Base-by-base conservation (phyloP, 2,888 invertebrate genomes). In the Lissonota sp. region DNA sequence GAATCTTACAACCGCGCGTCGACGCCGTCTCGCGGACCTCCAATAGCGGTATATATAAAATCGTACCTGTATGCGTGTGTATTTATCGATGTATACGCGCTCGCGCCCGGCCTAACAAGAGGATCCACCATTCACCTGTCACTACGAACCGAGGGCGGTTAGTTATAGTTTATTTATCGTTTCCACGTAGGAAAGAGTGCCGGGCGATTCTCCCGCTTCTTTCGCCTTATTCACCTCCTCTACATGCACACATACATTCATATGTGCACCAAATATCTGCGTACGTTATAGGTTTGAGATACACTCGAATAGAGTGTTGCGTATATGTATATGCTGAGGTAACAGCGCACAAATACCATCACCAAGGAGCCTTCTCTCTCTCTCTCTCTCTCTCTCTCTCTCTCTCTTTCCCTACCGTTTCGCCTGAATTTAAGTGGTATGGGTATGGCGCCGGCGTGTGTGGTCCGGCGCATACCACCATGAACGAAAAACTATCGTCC, bases 151-250 rank as follows among this genome's bases (percentile, higher is more conserved):
- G 89, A 91, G 90, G 90, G 90, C 90, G 90, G 91, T 90, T 91
- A 91, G 91, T 91, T 91, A 91, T 91, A 91, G 91, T 91, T 91
- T 91, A 91, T 91, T 91, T 91, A 91, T 91, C 90, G 91, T 90
- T 91, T 91, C 90, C 90, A 90, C 89, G 88, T 90, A 89, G 88
- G 53, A 53, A 14, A 67, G 67, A 79, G 78, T 53, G 71, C 74
- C 87, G 88, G 89, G 88, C 88, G 89, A 87, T 66, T 42, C 55
- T 37, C 64, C 39, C 57, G 4, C 63, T 12, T 60, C 75, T 66
- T 16, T 64, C 62, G 60, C 16, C 53, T 63, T 72, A 42, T 72
- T 63, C 53, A 53, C 40, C 67, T 75, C 60, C 10, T 62, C 53
- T 10, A 16, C 37, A 5, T 51, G 5, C 39, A 42, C 42, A 53